A percentile compares a stretch with the other conserved stretches of the same genome.
Conservation (phyloP, 2,888 invertebrate genomes). For the Xanthorhoe spadicearia region DNA sequence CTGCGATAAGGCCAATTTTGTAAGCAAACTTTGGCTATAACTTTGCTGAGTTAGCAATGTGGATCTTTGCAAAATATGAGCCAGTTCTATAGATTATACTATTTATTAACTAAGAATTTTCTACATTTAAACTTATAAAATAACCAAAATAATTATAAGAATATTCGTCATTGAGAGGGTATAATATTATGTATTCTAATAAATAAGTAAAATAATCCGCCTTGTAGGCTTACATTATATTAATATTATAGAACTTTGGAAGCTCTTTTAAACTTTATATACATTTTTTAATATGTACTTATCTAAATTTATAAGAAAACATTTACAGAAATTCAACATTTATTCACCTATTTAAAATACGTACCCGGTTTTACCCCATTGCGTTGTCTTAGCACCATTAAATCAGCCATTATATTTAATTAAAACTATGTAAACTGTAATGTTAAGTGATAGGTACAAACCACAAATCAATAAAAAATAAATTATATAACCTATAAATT, state of each 20-base stretch:
- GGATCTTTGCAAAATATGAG: not conserved
- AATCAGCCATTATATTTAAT: conserved; percentile 61
- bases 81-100: not conserved
- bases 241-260: conserved; percentile 11
- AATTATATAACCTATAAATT: no score
- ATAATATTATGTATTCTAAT: not conserved
- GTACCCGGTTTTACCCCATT: conserved; percentile 61
- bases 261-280: conserved; percentile 8
- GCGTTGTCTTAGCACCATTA: conserved; percentile 70
- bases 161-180: conserved; percentile 18
- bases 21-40: no score
- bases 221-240: conserved; percentile 5
- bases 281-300: not conserved
- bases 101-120: not conserved
- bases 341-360: conserved; percentile 13
- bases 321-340: conserved; percentile 2
- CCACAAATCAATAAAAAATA: no score
- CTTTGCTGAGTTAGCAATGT: no score
- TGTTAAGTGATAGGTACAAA: no score
- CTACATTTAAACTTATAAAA: not conserved
- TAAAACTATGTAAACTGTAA: no score
- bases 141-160: not conserved
- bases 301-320: conserved; percentile 1
- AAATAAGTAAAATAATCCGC: not conserved
- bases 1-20: no score